These are phyloP conservation scores for Beaufortia kweichowensis DNA, from an alignment of 2,113 vertebrate species.

Conservation along the genomic window DNA sequence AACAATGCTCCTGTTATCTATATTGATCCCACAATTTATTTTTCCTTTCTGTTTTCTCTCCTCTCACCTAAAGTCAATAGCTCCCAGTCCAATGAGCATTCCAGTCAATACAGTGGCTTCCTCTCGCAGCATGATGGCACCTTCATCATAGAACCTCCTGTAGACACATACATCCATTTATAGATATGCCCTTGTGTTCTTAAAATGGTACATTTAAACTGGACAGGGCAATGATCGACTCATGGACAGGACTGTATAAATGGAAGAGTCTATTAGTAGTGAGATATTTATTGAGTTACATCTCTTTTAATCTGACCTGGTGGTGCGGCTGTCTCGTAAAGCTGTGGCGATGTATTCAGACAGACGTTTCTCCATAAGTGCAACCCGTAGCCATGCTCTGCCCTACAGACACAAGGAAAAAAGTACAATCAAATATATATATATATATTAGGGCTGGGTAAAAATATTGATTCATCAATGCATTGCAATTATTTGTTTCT, in stretches of 20 bases:
- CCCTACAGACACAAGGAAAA: slow-evolving; percentile 68
- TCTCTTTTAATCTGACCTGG: slow-evolving; percentile 70
- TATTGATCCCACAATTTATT: too few species aligned
- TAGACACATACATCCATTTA: background rate
- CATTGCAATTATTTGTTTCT: too few species aligned
- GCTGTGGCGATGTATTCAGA: slow-evolving; percentile 85
- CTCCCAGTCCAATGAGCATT: slow-evolving; percentile 94
- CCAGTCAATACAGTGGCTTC: slow-evolving; percentile 91
- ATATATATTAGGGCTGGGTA: too few species aligned
- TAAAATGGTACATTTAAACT: background rate
- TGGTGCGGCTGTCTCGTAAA: slow-evolving; percentile 80
- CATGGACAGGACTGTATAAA: background rate
- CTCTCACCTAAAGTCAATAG: slow-evolving; percentile 94
- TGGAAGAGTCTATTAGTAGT: background rate
- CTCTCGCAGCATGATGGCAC: slow-evolving; percentile 93
- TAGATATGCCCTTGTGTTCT: background rate
- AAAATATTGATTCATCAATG: too few species aligned
- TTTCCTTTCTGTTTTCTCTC: background rate
- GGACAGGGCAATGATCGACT: background rate
- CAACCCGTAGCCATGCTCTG: slow-evolving; percentile 85
- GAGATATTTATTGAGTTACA: background rate
- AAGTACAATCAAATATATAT: background rate
- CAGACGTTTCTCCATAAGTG: slow-evolving; percentile 86
- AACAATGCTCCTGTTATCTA: too few species aligned
- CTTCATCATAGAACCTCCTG: slow-evolving; percentile 92